These are phyloP conservation scores for Clarias pachynema DNA, from an alignment of 2,797 vertebrate species.

Conservation along the genomic window DNA sequence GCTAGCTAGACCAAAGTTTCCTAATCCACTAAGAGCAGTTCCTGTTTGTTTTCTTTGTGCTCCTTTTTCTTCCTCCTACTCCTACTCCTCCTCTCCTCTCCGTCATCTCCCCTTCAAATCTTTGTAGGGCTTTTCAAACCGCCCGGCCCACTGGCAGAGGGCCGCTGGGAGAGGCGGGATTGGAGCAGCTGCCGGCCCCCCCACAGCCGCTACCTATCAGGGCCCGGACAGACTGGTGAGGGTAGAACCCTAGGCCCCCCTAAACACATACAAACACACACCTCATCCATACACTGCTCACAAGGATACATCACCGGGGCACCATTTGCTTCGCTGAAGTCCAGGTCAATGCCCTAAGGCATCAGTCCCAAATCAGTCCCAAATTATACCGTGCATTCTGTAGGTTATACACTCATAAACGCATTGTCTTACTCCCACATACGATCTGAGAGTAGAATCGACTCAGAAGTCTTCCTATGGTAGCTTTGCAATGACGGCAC, in stretches of 20 bases:
- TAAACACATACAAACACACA: constrained; percentile 32
- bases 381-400: not conserved
- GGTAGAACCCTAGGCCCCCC: constrained; percentile 54
- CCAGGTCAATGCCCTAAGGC: not conserved
- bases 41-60: constrained; percentile 54
- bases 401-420: not conserved
- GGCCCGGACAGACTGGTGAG: constrained; percentile 64
- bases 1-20: constrained; percentile 27
- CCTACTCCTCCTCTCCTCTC: constrained; percentile 51
- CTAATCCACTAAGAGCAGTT: constrained; percentile 52
- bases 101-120: constrained; percentile 53
- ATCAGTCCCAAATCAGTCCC: not conserved
- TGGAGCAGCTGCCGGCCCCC: constrained; percentile 67
- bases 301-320: not conserved
- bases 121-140: constrained; percentile 65
- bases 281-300: constrained; percentile 27
- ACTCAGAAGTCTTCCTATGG: not conserved
- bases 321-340: not conserved
- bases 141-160: constrained; percentile 56
- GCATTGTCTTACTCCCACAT: not conserved
- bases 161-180: constrained; percentile 65
- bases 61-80: constrained; percentile 49
- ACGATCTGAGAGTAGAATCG: constrained; percentile 2
- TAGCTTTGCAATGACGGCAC: not conserved
- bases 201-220: constrained; percentile 62